phyloP scores from a whole-genome alignment of 2,113 vertebrate species.

The Podarcis muralis region DNA sequence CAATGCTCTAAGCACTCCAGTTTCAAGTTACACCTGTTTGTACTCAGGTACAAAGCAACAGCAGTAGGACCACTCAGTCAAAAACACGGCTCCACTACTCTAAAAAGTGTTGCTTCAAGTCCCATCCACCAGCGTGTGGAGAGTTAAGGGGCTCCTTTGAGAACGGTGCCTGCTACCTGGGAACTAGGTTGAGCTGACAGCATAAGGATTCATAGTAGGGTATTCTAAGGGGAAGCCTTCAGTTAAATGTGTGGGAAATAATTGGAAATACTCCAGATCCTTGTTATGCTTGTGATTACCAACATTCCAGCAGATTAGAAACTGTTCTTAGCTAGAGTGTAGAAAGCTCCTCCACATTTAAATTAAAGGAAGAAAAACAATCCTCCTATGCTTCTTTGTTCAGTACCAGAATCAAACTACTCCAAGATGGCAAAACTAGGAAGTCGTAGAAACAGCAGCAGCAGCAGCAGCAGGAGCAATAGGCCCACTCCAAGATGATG shows the following conservation, averaged over 20 bases:
- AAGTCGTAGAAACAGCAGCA: conserved; percentile 11
- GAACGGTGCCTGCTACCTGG: not conserved
- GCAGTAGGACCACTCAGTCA: not conserved
- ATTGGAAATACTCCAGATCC: conserved; percentile 17
- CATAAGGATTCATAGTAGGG: not conserved
- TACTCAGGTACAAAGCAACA: not conserved
- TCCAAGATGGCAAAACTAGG: conserved; percentile 18
- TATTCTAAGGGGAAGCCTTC: conserved; percentile 42
- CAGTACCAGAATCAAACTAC: conserved; percentile 14
- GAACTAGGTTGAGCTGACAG: conserved; percentile 8
- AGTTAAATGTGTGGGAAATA: conserved; percentile 19
- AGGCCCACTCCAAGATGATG: not conserved
- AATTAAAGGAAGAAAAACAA: not conserved
- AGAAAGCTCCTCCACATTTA: conserved; percentile 28
- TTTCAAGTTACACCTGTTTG: not conserved
- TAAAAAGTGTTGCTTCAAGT: not conserved
- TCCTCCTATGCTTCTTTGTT: not conserved
- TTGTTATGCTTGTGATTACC: conserved; percentile 9
- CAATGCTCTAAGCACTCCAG: conserved; percentile 17
- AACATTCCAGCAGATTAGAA: conserved; percentile 36
- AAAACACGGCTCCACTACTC: conserved; percentile 4
- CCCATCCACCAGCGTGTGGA: not conserved
- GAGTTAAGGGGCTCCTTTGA: conserved; percentile 30
- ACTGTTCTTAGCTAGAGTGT: conserved; percentile 21
- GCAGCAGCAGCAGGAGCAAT: no score